Conservation (phyloP, 2,888 invertebrate genomes). For the Cantharis flavilabris region DNA sequence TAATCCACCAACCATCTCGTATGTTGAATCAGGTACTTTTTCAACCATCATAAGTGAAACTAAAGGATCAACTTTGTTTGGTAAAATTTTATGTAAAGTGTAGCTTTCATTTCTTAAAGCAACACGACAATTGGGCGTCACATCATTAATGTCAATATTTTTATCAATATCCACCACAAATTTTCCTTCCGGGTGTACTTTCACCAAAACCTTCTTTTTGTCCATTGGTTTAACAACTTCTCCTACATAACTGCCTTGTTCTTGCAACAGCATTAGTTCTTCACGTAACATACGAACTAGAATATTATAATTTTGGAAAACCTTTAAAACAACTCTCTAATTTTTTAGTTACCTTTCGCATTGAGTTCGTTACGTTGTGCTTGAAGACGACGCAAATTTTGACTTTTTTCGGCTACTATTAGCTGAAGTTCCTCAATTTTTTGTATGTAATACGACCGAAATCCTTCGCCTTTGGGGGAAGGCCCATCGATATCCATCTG, state of each 20-base stretch:
- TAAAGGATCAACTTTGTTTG: constrained; percentile 97
- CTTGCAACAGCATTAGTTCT: constrained; percentile 93
- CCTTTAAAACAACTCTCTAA: neutral
- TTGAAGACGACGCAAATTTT: constrained; percentile 94
- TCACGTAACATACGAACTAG: constrained; percentile 95
- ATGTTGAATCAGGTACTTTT: constrained; percentile 99
- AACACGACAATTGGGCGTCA: constrained; percentile 96
- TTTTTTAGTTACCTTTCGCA: constrained; percentile 79
- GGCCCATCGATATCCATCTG: constrained; percentile 76
- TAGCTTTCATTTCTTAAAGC: constrained; percentile 98
- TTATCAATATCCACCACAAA: constrained; percentile 99
- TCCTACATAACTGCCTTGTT: constrained; percentile 99
- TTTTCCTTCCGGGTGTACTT: constrained; percentile 99
- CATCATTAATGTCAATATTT: constrained; percentile 97
- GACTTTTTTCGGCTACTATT: constrained; percentile 95
- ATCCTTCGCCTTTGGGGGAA: constrained; percentile 78
- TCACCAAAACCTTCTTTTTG: constrained; percentile 98
- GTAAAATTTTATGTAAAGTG: constrained; percentile 96
- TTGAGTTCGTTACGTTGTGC: constrained; percentile 99
- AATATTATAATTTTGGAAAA: constrained; percentile 32
- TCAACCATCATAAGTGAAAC: constrained; percentile 99
- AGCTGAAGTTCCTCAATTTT: constrained; percentile 97
- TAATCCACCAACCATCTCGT: constrained; percentile 99
- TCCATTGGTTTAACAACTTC: constrained; percentile 99
- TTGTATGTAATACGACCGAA: constrained; percentile 94